Evolutionary conservation across 1,140 invertebrate species (phyloP).

Genomic region (Drosophila kepulauana): DNA sequence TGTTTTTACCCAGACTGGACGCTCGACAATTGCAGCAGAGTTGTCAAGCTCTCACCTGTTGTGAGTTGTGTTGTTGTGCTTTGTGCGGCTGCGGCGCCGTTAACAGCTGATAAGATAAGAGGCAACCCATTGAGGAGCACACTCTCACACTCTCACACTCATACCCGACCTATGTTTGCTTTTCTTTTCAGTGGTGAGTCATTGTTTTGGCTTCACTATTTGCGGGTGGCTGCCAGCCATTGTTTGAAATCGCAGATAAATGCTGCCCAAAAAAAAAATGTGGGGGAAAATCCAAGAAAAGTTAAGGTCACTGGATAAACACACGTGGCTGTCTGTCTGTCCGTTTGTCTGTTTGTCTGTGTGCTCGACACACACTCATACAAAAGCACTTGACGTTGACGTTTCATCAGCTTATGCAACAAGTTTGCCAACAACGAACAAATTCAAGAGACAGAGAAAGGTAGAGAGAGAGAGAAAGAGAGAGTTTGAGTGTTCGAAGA

Average conservation of each 20-base stretch:
- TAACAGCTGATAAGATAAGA: slow-evolving; percentile 44
- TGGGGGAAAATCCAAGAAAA: slow-evolving; percentile 36
- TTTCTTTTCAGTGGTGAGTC: slow-evolving; percentile 13
- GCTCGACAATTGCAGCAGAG: slow-evolving; percentile 10
- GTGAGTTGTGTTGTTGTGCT: too few relatives aligned
- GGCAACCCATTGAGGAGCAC: slow-evolving; percentile 16
- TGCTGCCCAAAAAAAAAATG: slow-evolving; percentile 17
- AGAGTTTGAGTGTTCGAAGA: too few relatives aligned
- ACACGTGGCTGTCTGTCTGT: not conserved
- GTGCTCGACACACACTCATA: not conserved
- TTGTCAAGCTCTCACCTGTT: slow-evolving; percentile 21
- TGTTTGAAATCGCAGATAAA: slow-evolving; percentile 21
- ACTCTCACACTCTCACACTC: not conserved
- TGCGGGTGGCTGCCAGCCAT: slow-evolving; percentile 9
- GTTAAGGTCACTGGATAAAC: slow-evolving; percentile 31
- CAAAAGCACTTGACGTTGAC: not conserved
- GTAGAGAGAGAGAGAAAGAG: too few relatives aligned
- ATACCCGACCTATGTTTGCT: not conserved
- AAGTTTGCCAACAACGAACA: not conserved
- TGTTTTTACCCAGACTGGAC: slow-evolving; percentile 39
- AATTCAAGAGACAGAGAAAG: too few relatives aligned
- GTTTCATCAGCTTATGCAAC: slow-evolving; percentile 6
- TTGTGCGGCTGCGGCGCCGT: not conserved
- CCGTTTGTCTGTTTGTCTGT: not conserved
- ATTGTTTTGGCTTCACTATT: slow-evolving; percentile 7